These are phyloP conservation scores for Oncorhynchus nerka DNA, from an alignment of 2,113 vertebrate genomes.

Conservation along the genomic window DNA sequence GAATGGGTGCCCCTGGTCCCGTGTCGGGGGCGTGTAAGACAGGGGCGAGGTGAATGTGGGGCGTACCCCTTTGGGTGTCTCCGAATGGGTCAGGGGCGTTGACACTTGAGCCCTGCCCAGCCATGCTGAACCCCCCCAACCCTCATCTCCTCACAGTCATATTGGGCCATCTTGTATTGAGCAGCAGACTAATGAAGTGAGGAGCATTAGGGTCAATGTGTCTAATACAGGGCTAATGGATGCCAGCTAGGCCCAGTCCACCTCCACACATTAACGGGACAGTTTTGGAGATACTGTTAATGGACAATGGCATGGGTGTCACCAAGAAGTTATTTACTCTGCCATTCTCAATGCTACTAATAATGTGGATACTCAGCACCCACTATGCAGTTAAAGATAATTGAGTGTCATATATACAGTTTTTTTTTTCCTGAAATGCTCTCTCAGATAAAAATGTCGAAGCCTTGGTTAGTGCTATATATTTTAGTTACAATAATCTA, in stretches of 20 bases:
- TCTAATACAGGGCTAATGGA: slow-evolving; percentile 73
- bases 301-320: slow-evolving; percentile 45
- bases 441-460: too few species aligned
- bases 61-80: slow-evolving; percentile 57
- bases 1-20: slow-evolving; percentile 29
- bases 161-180: slow-evolving; percentile 6
- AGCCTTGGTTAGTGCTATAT: too few species aligned
- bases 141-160: slow-evolving; percentile 53
- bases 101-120: slow-evolving; percentile 75
- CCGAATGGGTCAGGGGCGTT: slow-evolving; percentile 64
- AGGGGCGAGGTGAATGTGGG: slow-evolving; percentile 55
- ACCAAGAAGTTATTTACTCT: slow-evolving; percentile 44
- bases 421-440: too few species aligned
- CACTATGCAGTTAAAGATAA: not conserved
- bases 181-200: slow-evolving; percentile 70
- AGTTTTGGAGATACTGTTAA: slow-evolving; percentile 52
- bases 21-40: slow-evolving; percentile 39
- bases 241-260: slow-evolving; percentile 64
- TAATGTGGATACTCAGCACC: slow-evolving; percentile 18
- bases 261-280: slow-evolving; percentile 54
- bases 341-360: slow-evolving; percentile 19
- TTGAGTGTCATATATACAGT: too few species aligned
- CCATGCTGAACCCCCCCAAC: slow-evolving; percentile 72
- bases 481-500: too few species aligned
- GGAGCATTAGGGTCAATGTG: slow-evolving; percentile 70